phyloP scores from a whole-genome alignment of 2,888 invertebrate genomes.

The Nemoura dubitans region DNA sequence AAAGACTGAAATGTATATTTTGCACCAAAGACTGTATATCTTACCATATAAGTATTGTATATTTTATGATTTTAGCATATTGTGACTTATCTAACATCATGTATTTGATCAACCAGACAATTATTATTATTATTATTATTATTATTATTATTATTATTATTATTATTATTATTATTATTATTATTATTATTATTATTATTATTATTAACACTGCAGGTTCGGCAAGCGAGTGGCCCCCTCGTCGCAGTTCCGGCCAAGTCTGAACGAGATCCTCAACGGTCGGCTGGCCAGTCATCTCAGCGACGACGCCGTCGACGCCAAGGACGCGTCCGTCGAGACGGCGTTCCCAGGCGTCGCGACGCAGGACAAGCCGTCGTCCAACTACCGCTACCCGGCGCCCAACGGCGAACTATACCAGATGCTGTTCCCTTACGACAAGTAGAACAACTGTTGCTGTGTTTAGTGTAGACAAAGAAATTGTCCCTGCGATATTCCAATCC shows the following conservation, averaged over 20 bases:
- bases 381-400: constrained; percentile 39
- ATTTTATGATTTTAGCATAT: too few relatives aligned
- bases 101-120: too few relatives aligned
- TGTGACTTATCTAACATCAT: too few relatives aligned
- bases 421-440: constrained; percentile 46
- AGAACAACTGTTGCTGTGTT: too few relatives aligned
- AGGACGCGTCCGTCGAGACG: background rate
- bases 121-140: too few relatives aligned
- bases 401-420: constrained; percentile 45
- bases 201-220: background rate
- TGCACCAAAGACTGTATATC: too few relatives aligned
- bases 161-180: too few relatives aligned
- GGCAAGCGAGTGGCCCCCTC: constrained; percentile 44
- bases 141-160: too few relatives aligned
- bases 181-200: too few relatives aligned
- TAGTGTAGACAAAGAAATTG: too few relatives aligned
- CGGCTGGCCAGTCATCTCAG: constrained; percentile 65
- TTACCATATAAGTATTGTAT: too few relatives aligned
- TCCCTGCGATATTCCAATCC: constrained; percentile 20
- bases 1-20: too few relatives aligned
- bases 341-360: background rate
- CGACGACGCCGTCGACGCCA: constrained; percentile 58
- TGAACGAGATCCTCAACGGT: background rate
- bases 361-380: background rate
- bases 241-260: background rate